Evolutionary conservation across 2,888 invertebrate species (phyloP).

Genomic region (Pasiphila rectangulata): DNA sequence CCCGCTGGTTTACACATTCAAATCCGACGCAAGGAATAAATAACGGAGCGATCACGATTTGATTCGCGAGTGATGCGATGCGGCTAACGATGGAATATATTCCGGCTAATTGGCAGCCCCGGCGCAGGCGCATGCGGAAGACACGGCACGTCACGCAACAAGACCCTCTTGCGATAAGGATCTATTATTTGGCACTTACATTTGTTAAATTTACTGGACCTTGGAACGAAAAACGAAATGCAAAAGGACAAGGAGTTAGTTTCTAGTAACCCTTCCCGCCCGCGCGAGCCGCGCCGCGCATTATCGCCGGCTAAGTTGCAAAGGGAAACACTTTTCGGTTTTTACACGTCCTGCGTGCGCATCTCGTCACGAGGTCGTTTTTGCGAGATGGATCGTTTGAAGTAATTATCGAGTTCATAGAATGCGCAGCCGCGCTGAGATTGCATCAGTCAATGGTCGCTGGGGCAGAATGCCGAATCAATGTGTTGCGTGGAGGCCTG

Average conservation of each 20-base stretch:
- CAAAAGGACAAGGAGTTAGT: no score
- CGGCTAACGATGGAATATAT: conserved; percentile 24
- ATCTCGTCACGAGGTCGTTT: not conserved
- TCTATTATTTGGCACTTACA: no score
- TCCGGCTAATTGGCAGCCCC: conserved; percentile 25
- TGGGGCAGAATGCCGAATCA: no score
- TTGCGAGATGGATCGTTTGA: not conserved
- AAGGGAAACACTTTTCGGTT: not conserved
- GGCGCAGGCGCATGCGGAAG: not conserved
- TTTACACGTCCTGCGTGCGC: not conserved
- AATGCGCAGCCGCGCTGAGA: not conserved
- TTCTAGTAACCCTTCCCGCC: not conserved
- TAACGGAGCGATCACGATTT: conserved; percentile 25
- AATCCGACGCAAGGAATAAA: conserved; percentile 18
- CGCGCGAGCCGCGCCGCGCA: not conserved
- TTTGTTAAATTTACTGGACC: no score
- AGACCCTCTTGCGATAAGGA: no score
- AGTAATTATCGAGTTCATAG: not conserved
- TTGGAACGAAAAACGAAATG: no score
- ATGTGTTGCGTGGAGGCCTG: no score
- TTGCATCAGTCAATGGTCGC: no score
- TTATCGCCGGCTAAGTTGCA: no score
- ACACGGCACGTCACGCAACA: not conserved
- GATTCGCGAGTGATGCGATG: conserved; percentile 22
- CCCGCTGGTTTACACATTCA: conserved; percentile 18